These are phyloP conservation scores for Helicoverpa armigera DNA, from an alignment of 1,140 invertebrate genomes.

Conservation along the genomic window DNA sequence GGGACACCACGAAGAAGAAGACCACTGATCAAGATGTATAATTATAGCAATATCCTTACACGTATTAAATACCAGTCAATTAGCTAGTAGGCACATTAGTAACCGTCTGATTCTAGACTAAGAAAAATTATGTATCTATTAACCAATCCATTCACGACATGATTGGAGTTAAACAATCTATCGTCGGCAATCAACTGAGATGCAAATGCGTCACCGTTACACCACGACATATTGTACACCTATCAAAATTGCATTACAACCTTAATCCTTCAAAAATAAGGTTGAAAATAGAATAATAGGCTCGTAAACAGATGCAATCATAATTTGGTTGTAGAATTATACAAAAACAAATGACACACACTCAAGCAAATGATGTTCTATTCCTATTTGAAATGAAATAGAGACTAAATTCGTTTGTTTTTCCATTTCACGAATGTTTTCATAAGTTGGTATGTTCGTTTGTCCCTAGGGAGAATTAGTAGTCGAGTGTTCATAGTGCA, in stretches of 20 bases:
- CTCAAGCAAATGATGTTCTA: neutral
- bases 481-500: constrained; percentile 61
- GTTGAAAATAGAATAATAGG: neutral
- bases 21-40: neutral
- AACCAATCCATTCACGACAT: constrained; percentile 16
- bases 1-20: no score
- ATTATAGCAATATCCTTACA: neutral
- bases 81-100: constrained; percentile 1
- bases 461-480: constrained; percentile 65
- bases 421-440: neutral
- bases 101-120: neutral
- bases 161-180: constrained; percentile 18
- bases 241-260: neutral
- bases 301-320: no score
- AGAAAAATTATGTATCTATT: constrained; percentile 32
- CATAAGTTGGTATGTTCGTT: neutral
- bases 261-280: neutral
- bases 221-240: neutral
- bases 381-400: neutral
- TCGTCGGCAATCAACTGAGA: constrained; percentile 14
- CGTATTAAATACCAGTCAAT: neutral
- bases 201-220: constrained; percentile 17
- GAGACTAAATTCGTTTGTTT: neutral
- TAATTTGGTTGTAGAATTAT: neutral
- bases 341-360: neutral